Evolutionary conservation across 1,140 invertebrate species (phyloP).

Genomic region (Globodera ellingtonae): DNA sequence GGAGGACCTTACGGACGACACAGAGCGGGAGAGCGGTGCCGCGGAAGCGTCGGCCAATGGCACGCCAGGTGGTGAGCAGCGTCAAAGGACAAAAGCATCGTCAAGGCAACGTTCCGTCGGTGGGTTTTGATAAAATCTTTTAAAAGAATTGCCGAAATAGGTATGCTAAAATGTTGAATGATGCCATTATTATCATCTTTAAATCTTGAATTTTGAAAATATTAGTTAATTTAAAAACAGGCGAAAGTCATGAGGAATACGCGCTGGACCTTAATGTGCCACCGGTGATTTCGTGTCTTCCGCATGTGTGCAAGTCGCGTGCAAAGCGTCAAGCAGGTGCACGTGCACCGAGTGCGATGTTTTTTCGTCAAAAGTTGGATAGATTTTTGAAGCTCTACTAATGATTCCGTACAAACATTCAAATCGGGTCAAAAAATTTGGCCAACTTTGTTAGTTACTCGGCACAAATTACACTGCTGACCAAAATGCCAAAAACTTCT

Average conservation of each 20-base stretch:
- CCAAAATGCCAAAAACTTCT: too few species aligned
- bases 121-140: not conserved
- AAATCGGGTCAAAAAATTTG: not conserved
- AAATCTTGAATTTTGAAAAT: too few species aligned
- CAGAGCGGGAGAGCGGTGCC: conserved; percentile 29
- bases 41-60: not conserved
- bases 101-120: not conserved
- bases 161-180: too few species aligned
- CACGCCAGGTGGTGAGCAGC: not conserved
- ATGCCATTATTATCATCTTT: too few species aligned
- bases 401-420: conserved; percentile 11
- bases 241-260: conserved; percentile 54
- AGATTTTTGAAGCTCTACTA: not conserved
- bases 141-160: too few species aligned
- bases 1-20: conserved; percentile 60
- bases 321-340: not conserved
- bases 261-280: conserved; percentile 58
- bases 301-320: conserved; percentile 20
- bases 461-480: too few species aligned
- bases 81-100: not conserved
- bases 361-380: not conserved
- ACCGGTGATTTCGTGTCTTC: conserved; percentile 49
- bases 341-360: conserved; percentile 4
- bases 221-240: too few species aligned
- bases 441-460: too few species aligned